Evolutionary conservation across 2,888 invertebrate species (phyloP).

Genomic region (Oxystoma pomonae): DNA sequence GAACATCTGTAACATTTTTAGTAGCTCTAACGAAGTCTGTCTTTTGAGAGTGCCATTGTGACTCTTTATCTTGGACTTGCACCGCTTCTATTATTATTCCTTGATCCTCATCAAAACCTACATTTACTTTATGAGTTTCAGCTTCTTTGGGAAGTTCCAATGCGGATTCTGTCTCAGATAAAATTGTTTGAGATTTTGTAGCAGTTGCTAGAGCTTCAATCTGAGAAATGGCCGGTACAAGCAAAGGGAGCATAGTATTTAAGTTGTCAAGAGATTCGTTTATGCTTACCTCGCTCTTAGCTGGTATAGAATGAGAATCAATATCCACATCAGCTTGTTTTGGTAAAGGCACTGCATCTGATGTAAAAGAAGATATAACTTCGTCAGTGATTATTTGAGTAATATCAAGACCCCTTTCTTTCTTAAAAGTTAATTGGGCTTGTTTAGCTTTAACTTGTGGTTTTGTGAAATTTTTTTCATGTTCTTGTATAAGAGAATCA

Average conservation of each 20-base stretch:
- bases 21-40: slow-evolving; percentile 20
- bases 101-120: slow-evolving; percentile 46
- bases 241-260: slow-evolving; percentile 36
- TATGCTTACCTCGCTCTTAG: slow-evolving; percentile 49
- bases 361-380: slow-evolving; percentile 44
- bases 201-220: slow-evolving; percentile 44
- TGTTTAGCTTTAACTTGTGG: slow-evolving; percentile 42
- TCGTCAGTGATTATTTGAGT: slow-evolving; percentile 53
- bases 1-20: slow-evolving; percentile 36
- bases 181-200: slow-evolving; percentile 47
- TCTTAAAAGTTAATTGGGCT: slow-evolving; percentile 46
- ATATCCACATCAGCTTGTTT: slow-evolving; percentile 43
- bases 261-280: slow-evolving; percentile 45
- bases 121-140: slow-evolving; percentile 43
- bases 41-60: slow-evolving; percentile 38
- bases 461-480: slow-evolving; percentile 45
- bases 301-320: slow-evolving; percentile 48
- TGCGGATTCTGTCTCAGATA: slow-evolving; percentile 46
- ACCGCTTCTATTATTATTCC: slow-evolving; percentile 49
- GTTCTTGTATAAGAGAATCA: slow-evolving; percentile 44
- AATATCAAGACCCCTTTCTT: slow-evolving; percentile 46
- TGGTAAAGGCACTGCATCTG: slow-evolving; percentile 38
- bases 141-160: slow-evolving; percentile 37
- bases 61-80: slow-evolving; percentile 49
- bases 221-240: slow-evolving; percentile 42